Evolutionary conservation across 2,797 vertebrate species (phyloP).

Genomic region (Falco rusticolus): DNA sequence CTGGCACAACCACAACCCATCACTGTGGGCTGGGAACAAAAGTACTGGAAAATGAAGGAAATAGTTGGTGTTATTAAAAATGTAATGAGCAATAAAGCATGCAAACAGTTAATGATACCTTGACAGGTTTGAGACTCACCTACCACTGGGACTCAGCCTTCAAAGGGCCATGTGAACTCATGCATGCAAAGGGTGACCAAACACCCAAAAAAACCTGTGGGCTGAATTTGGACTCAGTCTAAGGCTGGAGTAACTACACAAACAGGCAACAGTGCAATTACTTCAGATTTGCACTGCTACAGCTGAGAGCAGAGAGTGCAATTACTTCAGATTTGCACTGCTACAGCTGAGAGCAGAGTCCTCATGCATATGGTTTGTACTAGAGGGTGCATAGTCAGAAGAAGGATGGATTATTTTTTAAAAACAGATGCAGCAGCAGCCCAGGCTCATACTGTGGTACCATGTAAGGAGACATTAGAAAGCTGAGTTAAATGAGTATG

Average conservation of each 20-base stretch:
- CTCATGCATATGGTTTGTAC: background rate
- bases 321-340: background rate
- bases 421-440: background rate
- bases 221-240: background rate
- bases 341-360: background rate
- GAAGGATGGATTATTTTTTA: background rate
- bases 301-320: background rate
- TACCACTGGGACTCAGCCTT: background rate
- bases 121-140: background rate
- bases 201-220: background rate
- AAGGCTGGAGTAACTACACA: background rate
- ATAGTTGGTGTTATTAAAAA: background rate
- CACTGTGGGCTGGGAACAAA: background rate
- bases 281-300: background rate
- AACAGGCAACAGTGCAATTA: background rate
- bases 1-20: background rate
- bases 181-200: background rate
- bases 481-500: background rate
- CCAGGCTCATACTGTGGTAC: background rate
- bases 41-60: background rate
- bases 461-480: background rate
- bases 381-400: fast-evolving
- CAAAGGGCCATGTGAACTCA: background rate
- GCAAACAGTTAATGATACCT: background rate
- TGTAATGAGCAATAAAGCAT: background rate